Conservation (phyloP, 2,797 vertebrate species). For the Carduelis carduelis region DNA sequence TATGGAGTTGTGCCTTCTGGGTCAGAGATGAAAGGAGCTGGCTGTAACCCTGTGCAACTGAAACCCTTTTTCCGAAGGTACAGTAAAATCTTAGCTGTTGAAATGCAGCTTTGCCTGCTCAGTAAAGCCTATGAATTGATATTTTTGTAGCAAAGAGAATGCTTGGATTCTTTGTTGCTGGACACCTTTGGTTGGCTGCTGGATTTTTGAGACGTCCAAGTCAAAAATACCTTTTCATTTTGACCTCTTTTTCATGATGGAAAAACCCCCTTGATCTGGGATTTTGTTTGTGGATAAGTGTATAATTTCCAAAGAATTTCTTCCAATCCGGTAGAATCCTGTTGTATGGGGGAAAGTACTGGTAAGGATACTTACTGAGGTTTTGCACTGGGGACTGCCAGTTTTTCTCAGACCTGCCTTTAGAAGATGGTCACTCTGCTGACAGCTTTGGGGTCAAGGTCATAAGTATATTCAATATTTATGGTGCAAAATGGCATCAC, state of each 20-base stretch:
- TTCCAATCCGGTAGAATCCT: not conserved
- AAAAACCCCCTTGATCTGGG: accelerated
- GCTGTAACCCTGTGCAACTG: not conserved
- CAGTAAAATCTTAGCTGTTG: not conserved
- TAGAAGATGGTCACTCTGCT: not conserved
- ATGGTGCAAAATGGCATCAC: not conserved
- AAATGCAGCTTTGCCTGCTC: not conserved
- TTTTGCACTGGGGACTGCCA: not conserved
- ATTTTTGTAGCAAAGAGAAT: not conserved
- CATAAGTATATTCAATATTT: not conserved
- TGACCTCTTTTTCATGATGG: not conserved
- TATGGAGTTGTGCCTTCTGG: constrained; percentile 19
- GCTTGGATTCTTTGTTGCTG: not conserved
- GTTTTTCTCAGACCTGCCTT: not conserved
- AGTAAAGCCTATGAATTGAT: not conserved
- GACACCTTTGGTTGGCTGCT: not conserved
- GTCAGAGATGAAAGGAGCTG: constrained; percentile 50
- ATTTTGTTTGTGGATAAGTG: not conserved
- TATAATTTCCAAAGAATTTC: not conserved
- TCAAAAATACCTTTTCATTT: not conserved
- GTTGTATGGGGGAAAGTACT: not conserved
- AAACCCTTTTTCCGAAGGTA: not conserved
- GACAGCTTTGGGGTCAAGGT: not conserved
- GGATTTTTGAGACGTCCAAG: not conserved
- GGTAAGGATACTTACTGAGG: not conserved